Evolutionary conservation across 2,113 vertebrate species (phyloP).

Genomic region (Colistium nudipinnis): DNA sequence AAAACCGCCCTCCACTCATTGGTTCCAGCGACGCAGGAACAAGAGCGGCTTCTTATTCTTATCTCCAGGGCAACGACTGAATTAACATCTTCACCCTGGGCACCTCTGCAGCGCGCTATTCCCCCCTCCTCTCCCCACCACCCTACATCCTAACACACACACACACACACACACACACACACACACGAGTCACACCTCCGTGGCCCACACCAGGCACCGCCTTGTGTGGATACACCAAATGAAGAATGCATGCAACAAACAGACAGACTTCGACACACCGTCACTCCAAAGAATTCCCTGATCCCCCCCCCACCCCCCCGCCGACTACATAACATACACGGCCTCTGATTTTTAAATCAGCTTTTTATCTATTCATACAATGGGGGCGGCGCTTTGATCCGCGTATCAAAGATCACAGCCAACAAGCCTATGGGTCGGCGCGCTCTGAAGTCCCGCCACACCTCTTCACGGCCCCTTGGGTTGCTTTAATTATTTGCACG

Average conservation of each 20-base stretch:
- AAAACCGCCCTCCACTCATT: slow-evolving; percentile 35
- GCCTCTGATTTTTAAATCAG: slow-evolving; percentile 38
- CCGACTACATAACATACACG: slow-evolving; percentile 24
- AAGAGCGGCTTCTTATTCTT: slow-evolving; percentile 34
- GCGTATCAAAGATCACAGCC: slow-evolving; percentile 55
- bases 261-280: neutral
- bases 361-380: slow-evolving; percentile 60
- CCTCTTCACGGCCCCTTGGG: slow-evolving; percentile 45
- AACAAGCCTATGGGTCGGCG: slow-evolving; percentile 43
- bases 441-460: slow-evolving; percentile 56
- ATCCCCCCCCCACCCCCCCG: too few species aligned
- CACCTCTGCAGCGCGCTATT: slow-evolving; percentile 1
- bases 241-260: neutral
- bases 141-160: too few species aligned
- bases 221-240: slow-evolving; percentile 1
- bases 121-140: neutral
- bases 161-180: too few species aligned
- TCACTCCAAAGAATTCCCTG: slow-evolving; percentile 15
- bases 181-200: slow-evolving; percentile 11
- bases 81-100: slow-evolving; percentile 62
- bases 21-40: slow-evolving; percentile 42
- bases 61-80: slow-evolving; percentile 42
- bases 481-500: slow-evolving; percentile 71
- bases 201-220: neutral
- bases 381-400: slow-evolving; percentile 61